Conservation (phyloP, 2,113 vertebrate genomes). For the Marcusenius ussheri region DNA sequence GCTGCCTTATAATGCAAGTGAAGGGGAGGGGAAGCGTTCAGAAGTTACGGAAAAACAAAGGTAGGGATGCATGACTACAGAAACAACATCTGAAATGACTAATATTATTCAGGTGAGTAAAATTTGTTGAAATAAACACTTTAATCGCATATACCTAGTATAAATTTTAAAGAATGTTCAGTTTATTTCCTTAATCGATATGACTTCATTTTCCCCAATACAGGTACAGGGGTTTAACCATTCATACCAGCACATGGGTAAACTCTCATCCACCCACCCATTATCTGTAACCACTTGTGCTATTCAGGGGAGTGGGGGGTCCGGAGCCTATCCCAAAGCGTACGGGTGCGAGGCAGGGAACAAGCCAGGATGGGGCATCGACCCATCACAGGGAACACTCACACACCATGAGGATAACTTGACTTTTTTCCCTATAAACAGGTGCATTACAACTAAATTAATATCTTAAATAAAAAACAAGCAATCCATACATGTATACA, state of each 20-base stretch:
- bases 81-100: not conserved
- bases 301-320: not conserved
- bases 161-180: conserved; percentile 1
- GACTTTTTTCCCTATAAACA: conserved; percentile 41
- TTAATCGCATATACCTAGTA: not conserved
- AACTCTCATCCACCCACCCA: conserved; percentile 13
- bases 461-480: conserved; percentile 24
- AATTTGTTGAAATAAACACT: not conserved
- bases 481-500: not conserved
- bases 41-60: not conserved
- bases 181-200: not conserved
- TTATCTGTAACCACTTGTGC: not conserved
- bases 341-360: not conserved
- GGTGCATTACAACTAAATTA: conserved; percentile 40
- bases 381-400: not conserved
- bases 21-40: not conserved
- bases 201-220: not conserved
- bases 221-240: conserved; percentile 28
- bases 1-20: conserved; percentile 19
- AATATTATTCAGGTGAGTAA: not conserved
- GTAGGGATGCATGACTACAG: not conserved
- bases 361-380: not conserved
- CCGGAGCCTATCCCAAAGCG: not conserved
- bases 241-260: conserved; percentile 32
- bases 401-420: conserved; percentile 17